A percentile compares a stretch with the other conserved stretches of the same genome.
Evolutionary conservation across 1,140 invertebrate genomes (phyloP).

Genomic region (Apocrypta bakeri): DNA sequence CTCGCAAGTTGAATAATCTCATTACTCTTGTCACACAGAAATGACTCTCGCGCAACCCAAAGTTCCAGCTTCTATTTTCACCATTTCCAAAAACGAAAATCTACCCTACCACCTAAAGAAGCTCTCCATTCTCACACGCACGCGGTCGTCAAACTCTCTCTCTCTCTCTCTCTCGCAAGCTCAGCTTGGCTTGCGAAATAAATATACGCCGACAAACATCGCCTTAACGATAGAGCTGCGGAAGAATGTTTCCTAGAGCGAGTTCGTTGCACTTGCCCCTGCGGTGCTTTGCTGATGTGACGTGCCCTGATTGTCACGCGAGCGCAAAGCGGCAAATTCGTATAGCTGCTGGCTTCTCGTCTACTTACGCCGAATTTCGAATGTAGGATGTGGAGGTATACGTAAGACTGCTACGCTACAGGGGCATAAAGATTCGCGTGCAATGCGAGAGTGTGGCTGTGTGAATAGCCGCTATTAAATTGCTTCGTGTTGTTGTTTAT

Average conservation of each 20-base stretch:
- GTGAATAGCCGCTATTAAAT: conserved; percentile 2
- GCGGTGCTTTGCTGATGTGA: conserved; percentile 30
- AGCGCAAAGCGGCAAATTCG: conserved; percentile 21
- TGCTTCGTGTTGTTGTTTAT: background rate
- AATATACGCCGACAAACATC: background rate
- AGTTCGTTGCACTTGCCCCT: conserved; percentile 49
- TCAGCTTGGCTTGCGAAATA: conserved; percentile 41
- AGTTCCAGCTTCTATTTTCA: background rate
- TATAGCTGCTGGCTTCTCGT: background rate
- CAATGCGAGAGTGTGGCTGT: background rate
- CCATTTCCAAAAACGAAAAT: background rate
- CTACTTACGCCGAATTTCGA: conserved; percentile 8
- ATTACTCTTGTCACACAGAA: background rate
- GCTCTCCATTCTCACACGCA: background rate
- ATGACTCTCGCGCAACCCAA: background rate
- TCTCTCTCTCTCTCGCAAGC: background rate
- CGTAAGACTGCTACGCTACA: background rate
- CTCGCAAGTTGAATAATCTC: background rate
- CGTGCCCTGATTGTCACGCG: conserved; percentile 52
- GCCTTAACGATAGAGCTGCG: conserved; percentile 6
- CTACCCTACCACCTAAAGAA: background rate
- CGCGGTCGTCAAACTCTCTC: background rate
- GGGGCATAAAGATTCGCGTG: background rate
- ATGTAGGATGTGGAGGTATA: background rate
- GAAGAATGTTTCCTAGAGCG: conserved; percentile 47